Evolutionary conservation across 1,140 invertebrate genomes (phyloP).

Genomic region (Archivesica marissinica): DNA sequence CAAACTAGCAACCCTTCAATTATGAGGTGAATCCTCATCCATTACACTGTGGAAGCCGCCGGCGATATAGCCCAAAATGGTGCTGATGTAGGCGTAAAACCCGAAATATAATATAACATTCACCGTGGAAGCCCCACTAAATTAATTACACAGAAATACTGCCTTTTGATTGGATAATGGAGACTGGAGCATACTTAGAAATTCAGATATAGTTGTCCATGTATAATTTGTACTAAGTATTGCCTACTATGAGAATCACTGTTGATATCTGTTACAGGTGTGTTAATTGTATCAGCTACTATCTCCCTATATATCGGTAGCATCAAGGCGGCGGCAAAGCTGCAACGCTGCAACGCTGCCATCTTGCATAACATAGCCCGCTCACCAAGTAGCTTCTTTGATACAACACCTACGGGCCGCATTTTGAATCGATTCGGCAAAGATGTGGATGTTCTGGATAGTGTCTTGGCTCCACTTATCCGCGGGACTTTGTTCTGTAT

Average conservation of each 20-base stretch:
- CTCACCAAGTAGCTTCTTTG: slow-evolving; percentile 79
- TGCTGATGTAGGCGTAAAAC: too few species aligned
- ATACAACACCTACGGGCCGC: slow-evolving; percentile 76
- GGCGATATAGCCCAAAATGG: too few species aligned
- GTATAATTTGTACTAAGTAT: not conserved
- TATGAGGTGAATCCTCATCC: too few species aligned
- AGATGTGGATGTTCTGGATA: slow-evolving; percentile 81
- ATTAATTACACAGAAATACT: too few species aligned
- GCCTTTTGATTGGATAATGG: too few species aligned
- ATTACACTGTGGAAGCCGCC: too few species aligned
- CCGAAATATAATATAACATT: too few species aligned
- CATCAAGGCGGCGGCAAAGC: slow-evolving; percentile 88
- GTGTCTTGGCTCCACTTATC: slow-evolving; percentile 68
- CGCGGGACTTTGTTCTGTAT: slow-evolving; percentile 65
- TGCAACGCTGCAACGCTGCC: slow-evolving; percentile 91
- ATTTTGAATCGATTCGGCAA: slow-evolving; percentile 82
- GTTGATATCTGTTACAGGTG: slow-evolving; percentile 88
- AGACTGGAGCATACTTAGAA: too few species aligned
- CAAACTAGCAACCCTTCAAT: too few species aligned
- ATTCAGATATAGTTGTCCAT: not conserved
- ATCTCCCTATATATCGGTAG: slow-evolving; percentile 68
- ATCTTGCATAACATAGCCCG: slow-evolving; percentile 87
- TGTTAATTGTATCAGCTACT: slow-evolving; percentile 85
- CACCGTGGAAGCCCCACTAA: too few species aligned
- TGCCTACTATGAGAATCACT: too few species aligned